A percentile compares a stretch with the other conserved stretches of the same genome.
Conservation (phyloP, 2,888 invertebrate genomes). For the Nomada ruficornis region DNA sequence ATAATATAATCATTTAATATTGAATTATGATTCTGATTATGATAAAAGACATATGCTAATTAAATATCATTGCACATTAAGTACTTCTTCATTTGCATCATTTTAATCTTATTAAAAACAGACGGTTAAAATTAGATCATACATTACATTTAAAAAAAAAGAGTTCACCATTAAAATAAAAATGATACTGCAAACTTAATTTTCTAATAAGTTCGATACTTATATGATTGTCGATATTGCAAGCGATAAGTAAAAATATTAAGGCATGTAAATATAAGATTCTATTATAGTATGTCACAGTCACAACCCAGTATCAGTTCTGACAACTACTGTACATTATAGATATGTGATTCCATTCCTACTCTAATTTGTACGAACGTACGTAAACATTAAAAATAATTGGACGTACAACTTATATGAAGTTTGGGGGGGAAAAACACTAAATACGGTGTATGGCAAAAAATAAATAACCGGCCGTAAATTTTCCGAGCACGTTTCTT, state of each 20-base stretch:
- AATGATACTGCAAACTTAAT: background rate
- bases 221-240: background rate
- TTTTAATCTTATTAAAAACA: conserved; percentile 2
- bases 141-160: background rate
- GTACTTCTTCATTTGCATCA: conserved; percentile 3
- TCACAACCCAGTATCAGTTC: conserved; percentile 47
- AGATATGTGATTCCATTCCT: conserved; percentile 13
- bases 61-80: background rate
- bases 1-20: background rate
- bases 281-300: conserved; percentile 54
- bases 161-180: background rate
- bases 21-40: background rate
- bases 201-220: background rate
- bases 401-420: background rate
- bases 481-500: conserved; percentile 75
- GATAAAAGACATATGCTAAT: background rate
- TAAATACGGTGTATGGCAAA: conserved; percentile 48
- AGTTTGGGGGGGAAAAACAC: conserved; percentile 8
- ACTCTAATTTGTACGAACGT: conserved; percentile 18
- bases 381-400: conserved; percentile 10
- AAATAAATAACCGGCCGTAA: conserved; percentile 80
- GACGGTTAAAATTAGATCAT: background rate
- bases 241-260: conserved; percentile 22
- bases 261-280: conserved; percentile 35
- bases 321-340: conserved; percentile 61